phyloP scores from a whole-genome alignment of 2,113 vertebrate species.

The Bos indicus region DNA sequence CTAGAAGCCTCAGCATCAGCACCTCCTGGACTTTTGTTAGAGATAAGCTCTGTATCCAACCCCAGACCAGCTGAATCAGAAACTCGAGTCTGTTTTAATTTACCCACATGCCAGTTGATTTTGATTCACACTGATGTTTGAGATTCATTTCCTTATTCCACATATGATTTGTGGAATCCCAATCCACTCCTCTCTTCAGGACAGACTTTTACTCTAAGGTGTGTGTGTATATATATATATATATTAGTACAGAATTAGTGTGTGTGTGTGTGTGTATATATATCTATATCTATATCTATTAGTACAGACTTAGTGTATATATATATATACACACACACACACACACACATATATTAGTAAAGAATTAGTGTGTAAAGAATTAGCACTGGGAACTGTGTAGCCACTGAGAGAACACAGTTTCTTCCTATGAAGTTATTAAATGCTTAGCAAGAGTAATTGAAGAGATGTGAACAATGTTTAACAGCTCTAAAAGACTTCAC shows the following conservation, averaged over 20 bases:
- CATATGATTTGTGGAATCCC: neutral
- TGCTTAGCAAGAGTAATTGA: conserved; percentile 14
- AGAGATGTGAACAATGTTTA: neutral
- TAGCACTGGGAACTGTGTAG: neutral
- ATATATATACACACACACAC: rapidly evolving
- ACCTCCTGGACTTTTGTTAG: neutral
- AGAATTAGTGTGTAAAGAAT: neutral
- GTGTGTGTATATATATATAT: no score
- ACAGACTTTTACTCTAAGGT: neutral
- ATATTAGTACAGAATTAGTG: no score
- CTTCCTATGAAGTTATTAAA: neutral
- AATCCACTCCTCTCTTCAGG: neutral
- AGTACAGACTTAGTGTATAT: no score
- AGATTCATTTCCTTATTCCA: neutral
- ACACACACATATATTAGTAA: no score
- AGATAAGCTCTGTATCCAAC: neutral
- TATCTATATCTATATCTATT: no score
- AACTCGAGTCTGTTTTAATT: neutral
- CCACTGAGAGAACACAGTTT: neutral
- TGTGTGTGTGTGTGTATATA: no score
- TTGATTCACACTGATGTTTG: neutral
- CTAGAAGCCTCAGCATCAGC: neutral
- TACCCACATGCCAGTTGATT: rapidly evolving
- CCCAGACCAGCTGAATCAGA: neutral
- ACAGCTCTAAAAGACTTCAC: neutral